Evolutionary conservation across 2,888 invertebrate genomes (phyloP), one percentile per base, ranked within the genome.

Genomic region (Gandaritis pyraliata): DNA sequence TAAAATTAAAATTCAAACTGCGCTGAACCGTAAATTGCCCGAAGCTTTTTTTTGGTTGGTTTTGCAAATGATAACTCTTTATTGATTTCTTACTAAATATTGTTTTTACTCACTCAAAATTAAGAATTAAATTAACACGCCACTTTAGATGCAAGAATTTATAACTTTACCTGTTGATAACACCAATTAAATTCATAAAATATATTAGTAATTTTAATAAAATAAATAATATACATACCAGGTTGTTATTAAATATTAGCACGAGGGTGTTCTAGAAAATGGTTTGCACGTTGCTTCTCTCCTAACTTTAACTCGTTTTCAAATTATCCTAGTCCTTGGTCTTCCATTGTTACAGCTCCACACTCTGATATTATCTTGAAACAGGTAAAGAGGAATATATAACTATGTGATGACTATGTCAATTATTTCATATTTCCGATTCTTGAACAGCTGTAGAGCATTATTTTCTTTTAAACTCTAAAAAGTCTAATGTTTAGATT

Each of bases 331-430:
- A 83, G 83, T 81, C 80, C 80, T 86, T 88, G 86, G 92, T 92
- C 92, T 92, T 92, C 91, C 92, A 91, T 76, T 79, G 80, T 85
- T 84, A 83, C 80, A 82, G 86, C 87, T 89, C 90, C 85, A 73
- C 78, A 83, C 77, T 78, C 79, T 82, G 79, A 67, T 80, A 82
- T 80, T 87, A 77, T 83, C 79, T 85, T 81, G 80, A 83, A 82
- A 85, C 88, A 86, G 85, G 43, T 43, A 43, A 43, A 43, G 16
- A 43, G 43, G 85, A 87, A 83, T 74, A 78, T 88, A 90, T 73
- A 89, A 89, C 88, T 90, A 88, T 91, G 91, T 92, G 92, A 92
- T 92, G 85, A 90, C 89, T 87, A 85, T 91, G 92, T 92, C 92
- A 92, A 92, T 92, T 92, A 92, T 89, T 90, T 90, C 87, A 83